A percentile compares a stretch with the other conserved stretches of the same genome.
Conservation (phyloP, 2,888 invertebrate genomes). For the Argyresthia goedartella region DNA sequence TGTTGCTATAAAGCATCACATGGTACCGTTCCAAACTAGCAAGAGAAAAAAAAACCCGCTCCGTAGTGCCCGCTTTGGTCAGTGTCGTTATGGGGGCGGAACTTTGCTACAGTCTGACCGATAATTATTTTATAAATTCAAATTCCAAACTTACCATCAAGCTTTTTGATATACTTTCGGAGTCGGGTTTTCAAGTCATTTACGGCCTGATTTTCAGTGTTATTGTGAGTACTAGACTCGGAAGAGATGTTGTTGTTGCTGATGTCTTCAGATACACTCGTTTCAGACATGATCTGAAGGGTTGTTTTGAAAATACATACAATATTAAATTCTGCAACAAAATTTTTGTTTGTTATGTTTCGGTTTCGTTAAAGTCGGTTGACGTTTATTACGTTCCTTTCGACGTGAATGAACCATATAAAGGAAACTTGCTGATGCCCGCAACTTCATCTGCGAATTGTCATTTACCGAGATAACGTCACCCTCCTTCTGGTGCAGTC, state of each 20-base stretch:
- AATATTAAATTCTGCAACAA: no score
- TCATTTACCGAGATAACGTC: no score
- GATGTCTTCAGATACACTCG: conserved; percentile 25
- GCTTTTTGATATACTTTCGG: conserved; percentile 58
- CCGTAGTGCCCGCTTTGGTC: no score
- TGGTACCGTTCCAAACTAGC: no score
- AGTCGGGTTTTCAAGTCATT: conserved; percentile 59
- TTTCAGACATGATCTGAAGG: conserved; percentile 9
- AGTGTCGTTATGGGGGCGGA: no score
- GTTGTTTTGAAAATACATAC: no score
- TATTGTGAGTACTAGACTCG: conserved; percentile 26
- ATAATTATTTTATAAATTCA: not conserved
- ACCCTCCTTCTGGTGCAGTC: no score
- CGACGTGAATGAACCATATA: not conserved
- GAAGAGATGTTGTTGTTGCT: conserved; percentile 24
- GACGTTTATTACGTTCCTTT: not conserved
- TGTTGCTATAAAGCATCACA: no score
- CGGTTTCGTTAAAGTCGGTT: not conserved
- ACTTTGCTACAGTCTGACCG: no score
- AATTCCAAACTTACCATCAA: conserved; percentile 42
- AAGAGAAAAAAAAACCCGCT: no score
- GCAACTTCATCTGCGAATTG: no score
- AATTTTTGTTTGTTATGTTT: not conserved
- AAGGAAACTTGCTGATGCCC: no score
- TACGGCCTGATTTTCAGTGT: conserved; percentile 32